Evolutionary conservation across 2,113 vertebrate species (phyloP), one percentile per base, ranked within the genome.

Genomic region (Mirounga angustirostris): DNA sequence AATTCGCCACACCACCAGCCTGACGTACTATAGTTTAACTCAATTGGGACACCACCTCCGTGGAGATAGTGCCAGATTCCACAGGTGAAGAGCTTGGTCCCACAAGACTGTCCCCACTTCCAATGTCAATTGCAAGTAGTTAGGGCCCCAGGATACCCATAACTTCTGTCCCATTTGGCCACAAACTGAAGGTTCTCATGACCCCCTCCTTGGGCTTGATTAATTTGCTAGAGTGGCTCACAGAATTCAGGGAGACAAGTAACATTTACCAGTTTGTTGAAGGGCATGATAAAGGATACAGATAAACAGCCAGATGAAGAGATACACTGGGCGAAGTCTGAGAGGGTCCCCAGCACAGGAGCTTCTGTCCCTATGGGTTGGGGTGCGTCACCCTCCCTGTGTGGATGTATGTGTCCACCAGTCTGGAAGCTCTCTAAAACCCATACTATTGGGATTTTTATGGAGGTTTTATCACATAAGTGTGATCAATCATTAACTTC

Each of bases 161-260:
- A 59, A 50, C 50, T 21, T 88, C 74, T 69, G 4, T 50, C 28
- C 46, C 1, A 8, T 36, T n/a, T 80, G 74, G 52, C 40, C 46
- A 59, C 52, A 59, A 2, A 46, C 10, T 9, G 54, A 12, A 28
- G 50, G 15, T 15, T 79, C 73, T 46, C 58, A 14, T 3, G 2
- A 56, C 13, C 28, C 0, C 26, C 16, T 43, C 73, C 36, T 58
- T 16, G 2, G 40, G 50, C 33, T n/a, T 0, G 0, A 69, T n/a
- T 46, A n/a, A 58, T 67, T 80, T 50, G 26, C 58, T 43, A 43
- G 58, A 40, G 19, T 7, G 36, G 83, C 50, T 88, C 83, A 22
- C 10, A 80, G 84, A 67, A 69, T 30, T 58, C 22, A 58, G 22
- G 50, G 50, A 58, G 56, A 80, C 22, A 36, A 28, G 24, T 54